Percentiles rank a stretch among this genome's conserved stretches.
Conservation (phyloP, 1,140 invertebrate species). For the Semibalanus balanoides region DNA sequence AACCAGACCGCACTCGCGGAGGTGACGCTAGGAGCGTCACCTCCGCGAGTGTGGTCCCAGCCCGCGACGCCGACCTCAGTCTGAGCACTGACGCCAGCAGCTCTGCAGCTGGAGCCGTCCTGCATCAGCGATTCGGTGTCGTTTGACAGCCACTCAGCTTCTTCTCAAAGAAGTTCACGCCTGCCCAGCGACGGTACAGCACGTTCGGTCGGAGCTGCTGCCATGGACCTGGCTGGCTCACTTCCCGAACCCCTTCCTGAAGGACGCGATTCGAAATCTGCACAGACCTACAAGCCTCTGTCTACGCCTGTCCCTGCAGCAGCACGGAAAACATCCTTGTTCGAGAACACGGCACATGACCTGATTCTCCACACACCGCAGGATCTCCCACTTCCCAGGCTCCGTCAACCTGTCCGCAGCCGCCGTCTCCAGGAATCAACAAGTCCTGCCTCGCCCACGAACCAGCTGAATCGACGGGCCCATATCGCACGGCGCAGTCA, state of each 20-base stretch:
- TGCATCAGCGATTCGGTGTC: conserved; percentile 11
- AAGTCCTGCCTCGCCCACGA: no score
- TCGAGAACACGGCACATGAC: conserved; percentile 15
- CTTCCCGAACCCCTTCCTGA: conserved; percentile 24
- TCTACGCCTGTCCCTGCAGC: conserved; percentile 18
- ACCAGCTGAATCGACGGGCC: no score
- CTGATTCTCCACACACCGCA: conserved; percentile 2
- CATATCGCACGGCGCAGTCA: no score
- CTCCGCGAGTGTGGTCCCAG: no score
- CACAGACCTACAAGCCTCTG: conserved; percentile 26
- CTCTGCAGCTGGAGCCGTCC: conserved; percentile 11
- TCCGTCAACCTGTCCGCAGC: conserved; percentile 13
- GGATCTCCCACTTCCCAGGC: conserved; percentile 10
- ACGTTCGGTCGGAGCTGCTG: conserved; percentile 21
- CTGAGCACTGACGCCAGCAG: conserved; percentile 22
- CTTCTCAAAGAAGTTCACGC: conserved; percentile 13
- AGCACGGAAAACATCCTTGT: conserved; percentile 16
- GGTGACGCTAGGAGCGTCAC: no score
- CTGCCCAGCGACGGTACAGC: conserved; percentile 15
- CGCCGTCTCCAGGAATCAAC: conserved; percentile 7
- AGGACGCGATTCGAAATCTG: conserved; percentile 22
- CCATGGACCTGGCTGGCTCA: conserved; percentile 20
- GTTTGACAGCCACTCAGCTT: conserved; percentile 15
- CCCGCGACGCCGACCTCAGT: background rate
- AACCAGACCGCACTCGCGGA: conserved; percentile 16